These are phyloP conservation scores for Drosophila yakuba DNA, from an alignment of 1,140 invertebrate species.

Conservation along the genomic window DNA sequence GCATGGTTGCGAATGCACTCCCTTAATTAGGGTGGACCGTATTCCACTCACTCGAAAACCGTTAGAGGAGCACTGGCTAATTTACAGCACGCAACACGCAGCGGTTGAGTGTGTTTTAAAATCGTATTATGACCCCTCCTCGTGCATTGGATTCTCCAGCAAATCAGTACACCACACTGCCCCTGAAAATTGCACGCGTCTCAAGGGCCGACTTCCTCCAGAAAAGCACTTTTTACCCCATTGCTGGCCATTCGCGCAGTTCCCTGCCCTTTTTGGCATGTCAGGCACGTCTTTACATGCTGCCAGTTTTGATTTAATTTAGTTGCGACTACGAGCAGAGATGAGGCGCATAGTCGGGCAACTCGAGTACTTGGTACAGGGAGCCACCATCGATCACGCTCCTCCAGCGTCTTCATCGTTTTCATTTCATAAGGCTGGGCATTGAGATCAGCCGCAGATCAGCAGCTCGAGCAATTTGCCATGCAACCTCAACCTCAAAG, in stretches of 20 bases:
- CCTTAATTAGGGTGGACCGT: conserved; percentile 15
- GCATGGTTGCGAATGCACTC: conserved; percentile 52
- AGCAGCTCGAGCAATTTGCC: conserved; percentile 66
- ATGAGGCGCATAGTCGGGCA: conserved; percentile 14
- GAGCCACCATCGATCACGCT: conserved; percentile 72
- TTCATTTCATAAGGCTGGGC: conserved; percentile 25
- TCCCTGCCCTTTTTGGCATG: conserved; percentile 57
- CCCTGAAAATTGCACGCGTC: conserved; percentile 54
- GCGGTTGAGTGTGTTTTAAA: conserved; percentile 49
- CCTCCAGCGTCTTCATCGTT: conserved; percentile 26
- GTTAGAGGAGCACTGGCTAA: conserved; percentile 62
- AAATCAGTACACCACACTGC: background rate
- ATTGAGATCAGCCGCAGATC: conserved; percentile 58
- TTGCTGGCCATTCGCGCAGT: background rate
- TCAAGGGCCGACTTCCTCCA: conserved; percentile 72
- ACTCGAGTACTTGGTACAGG: conserved; percentile 21
- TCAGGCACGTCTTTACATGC: conserved; percentile 78
- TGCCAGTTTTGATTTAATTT: conserved; percentile 82
- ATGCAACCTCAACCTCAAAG: conserved; percentile 53
- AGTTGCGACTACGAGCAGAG: conserved; percentile 57
- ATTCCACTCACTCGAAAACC: conserved; percentile 32
- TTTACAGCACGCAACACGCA: conserved; percentile 70
- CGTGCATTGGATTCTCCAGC: background rate
- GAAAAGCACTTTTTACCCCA: background rate
- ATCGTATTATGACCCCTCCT: conserved; percentile 22